Evolutionary conservation across 35 echinoderm and acorn worm genomes (phyloP).

Genomic region (Eucidaris tribuloides): DNA sequence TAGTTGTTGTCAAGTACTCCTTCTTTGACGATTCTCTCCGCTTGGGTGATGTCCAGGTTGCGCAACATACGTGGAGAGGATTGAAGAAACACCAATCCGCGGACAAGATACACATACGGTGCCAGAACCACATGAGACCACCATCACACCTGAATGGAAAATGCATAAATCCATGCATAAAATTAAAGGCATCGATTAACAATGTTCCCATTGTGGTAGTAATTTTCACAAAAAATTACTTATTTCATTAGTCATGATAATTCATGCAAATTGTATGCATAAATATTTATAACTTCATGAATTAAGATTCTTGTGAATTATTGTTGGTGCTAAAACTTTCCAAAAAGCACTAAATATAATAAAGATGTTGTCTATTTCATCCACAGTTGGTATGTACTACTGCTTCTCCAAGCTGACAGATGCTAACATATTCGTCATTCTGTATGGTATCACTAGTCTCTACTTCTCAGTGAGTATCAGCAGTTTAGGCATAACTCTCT

Average conservation of each 20-base stretch:
- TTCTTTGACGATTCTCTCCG: constrained; percentile 87
- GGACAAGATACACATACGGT: constrained; percentile 96
- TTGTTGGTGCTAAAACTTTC: too few species aligned
- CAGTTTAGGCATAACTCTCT: too few species aligned
- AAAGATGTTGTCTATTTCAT: too few species aligned
- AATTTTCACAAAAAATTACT: too few species aligned
- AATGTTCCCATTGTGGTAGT: too few species aligned
- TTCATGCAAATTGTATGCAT: too few species aligned
- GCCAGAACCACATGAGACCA: constrained; percentile 98
- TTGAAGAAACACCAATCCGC: constrained; percentile 93
- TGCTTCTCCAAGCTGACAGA: constrained; percentile 94
- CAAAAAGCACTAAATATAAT: too few species aligned
- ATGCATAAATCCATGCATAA: neutral
- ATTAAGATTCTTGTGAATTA: too few species aligned
- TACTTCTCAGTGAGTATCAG: constrained; percentile 97
- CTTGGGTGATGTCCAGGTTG: constrained; percentile 84
- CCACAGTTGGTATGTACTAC: constrained; percentile 98
- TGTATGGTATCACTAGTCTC: constrained; percentile 92
- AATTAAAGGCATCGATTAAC: too few species aligned
- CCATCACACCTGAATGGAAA: constrained; percentile 96
- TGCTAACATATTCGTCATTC: constrained; percentile 97
- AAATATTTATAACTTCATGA: too few species aligned
- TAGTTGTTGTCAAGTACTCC: constrained; percentile 64
- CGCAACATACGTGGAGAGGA: constrained; percentile 80
- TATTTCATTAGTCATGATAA: too few species aligned